phyloP scores from a whole-genome alignment of 2,797 vertebrate genomes.

The Perodicticus potto region DNA sequence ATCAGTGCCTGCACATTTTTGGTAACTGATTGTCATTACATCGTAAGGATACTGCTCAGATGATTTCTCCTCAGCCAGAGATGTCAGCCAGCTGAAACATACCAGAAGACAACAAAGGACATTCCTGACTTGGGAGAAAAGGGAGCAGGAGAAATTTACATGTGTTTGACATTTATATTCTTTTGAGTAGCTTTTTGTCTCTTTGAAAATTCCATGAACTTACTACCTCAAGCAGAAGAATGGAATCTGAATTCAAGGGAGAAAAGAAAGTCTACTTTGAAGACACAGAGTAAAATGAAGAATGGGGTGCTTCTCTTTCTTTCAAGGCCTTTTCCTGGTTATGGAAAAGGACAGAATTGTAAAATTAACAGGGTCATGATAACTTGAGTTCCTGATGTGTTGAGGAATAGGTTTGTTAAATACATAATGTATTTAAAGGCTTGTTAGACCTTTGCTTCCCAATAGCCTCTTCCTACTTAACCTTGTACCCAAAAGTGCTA shows the following conservation, averaged over 20 bases:
- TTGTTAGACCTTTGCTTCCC: background rate
- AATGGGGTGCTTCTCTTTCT: background rate
- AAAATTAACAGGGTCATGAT: conserved; percentile 47
- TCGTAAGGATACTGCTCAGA: conserved; percentile 42
- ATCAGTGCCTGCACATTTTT: conserved; percentile 75
- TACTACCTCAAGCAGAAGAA: conserved; percentile 45
- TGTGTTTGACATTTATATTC: conserved; percentile 75
- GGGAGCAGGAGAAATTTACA: conserved; percentile 43
- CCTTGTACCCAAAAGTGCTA: background rate
- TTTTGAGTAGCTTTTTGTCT: conserved; percentile 65
- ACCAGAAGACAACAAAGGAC: conserved; percentile 58
- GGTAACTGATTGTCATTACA: conserved; percentile 72
- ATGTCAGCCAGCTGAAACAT: conserved; percentile 44
- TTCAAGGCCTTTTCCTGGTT: background rate
- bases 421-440: background rate
- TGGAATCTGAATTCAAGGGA: conserved; percentile 7
- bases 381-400: background rate
- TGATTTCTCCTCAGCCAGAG: conserved; percentile 45
- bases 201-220: conserved; percentile 69
- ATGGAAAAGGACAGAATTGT: conserved; percentile 40
- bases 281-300: conserved; percentile 33
- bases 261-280: conserved; percentile 55
- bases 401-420: background rate
- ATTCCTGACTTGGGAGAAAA: conserved; percentile 42
- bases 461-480: background rate